Conservation (phyloP, 2,797 vertebrate genomes). For the Crypturellus tataupa region DNA sequence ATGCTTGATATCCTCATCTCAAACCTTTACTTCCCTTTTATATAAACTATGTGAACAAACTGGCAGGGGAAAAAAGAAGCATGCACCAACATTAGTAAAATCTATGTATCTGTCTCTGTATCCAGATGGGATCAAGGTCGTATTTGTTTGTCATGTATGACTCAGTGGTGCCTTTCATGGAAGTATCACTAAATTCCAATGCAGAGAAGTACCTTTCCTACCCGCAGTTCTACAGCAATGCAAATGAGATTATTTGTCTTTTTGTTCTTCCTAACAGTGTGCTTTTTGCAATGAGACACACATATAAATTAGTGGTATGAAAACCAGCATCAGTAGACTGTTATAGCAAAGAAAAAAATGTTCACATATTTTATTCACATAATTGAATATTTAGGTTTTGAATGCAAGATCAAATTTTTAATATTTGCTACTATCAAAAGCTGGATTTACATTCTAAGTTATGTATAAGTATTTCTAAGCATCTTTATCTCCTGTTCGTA, state of each 20-base stretch:
- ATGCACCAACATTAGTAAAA: background rate
- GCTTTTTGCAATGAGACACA: background rate
- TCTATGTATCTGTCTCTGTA: background rate
- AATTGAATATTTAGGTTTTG: background rate
- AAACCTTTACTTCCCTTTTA: background rate
- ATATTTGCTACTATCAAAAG: background rate
- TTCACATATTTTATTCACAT: background rate
- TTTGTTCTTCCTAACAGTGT: background rate
- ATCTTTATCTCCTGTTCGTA: background rate
- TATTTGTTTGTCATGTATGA: background rate
- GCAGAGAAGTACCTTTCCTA: background rate
- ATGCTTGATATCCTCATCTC: background rate
- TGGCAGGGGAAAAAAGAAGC: background rate
- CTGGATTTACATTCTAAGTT: accelerated
- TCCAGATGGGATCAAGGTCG: background rate
- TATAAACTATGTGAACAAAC: background rate
- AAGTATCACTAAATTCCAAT: background rate
- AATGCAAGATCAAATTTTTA: background rate
- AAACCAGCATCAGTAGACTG: background rate
- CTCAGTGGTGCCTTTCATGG: background rate
- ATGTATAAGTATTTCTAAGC: background rate
- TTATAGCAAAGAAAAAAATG: background rate
- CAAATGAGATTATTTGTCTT: background rate
- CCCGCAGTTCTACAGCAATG: background rate
- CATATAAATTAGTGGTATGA: background rate